Base-by-base conservation (phyloP, 2,888 invertebrate genomes). In the Sarcophaga variegata region DNA sequence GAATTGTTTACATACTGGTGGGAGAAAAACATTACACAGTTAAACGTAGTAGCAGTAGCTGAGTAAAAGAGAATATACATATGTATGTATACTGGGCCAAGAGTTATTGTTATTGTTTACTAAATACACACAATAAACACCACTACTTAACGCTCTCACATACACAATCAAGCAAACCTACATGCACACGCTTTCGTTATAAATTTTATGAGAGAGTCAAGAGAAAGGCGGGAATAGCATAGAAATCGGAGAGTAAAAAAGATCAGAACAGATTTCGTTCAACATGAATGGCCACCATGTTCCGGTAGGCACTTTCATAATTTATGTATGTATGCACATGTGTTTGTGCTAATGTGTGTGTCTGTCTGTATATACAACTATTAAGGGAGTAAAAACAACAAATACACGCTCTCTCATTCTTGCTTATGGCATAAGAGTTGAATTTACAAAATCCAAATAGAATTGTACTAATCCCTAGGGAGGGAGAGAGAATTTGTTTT, bases 171-270 rank as follows among this genome's bases (percentile, higher is more conserved):
- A 37, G 2, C 37, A 37, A 37, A 49, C 25, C 17, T 11, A 74
- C 37, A 54, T 37, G 25, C 5, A 62, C 3, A 62, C 11, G 22
- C 4, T 14, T 54, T 54, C 17, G 0, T 17, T 54, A 37, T 22
- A 75, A 49, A 17, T 79, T 45, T 59, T 59, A 45, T 2, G 54
- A 83, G 72, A 80, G 67, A 74, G 66, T 4, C 75, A 77, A 60
- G 71, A 76, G 81, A 81, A 82, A 87, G 87, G 81, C 87, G 87
- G 87, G 87, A 79, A 84, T 87, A 71, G 54, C 63, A 5, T 27
- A 17, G 14, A 64, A 49, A 22, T 37, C 12, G 54, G 54, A 37
- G 37, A 37, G 37, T 10, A 37, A 37, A 37, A 37, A 37, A 10
- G 37, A 37, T 37, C 37, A 37, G 37, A 54, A 10, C 47, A 47